Evolutionary conservation across 2,113 vertebrate species (phyloP), one percentile per base, ranked within the genome.

Genomic region (Gopherus flavomarginatus): DNA sequence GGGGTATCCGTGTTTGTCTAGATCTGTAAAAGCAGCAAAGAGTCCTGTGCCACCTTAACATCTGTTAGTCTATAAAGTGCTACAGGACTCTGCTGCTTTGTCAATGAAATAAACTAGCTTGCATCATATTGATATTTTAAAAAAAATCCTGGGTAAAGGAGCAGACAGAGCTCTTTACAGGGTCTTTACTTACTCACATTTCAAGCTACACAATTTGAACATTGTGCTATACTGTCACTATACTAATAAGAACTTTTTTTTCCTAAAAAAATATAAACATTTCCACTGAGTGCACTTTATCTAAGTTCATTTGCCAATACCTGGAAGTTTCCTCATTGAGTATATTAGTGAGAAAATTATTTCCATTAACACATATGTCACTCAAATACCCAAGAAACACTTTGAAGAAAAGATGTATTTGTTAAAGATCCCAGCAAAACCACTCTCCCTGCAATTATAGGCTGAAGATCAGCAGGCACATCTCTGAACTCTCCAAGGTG

Each of bases 331-430:
- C 54, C 16, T 49, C 65, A 1, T 0, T 56, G 49, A 35, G 21
- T 65, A 16, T 14, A 35, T 29, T 42, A n/a, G 3, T 0, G 3
- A 44, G 49, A 42, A 5, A 24, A 16, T 56, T 24, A 6, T 27
- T 8, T 83, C 10, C 29, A 35, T 8, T 56, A 7, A 6, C 14
- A 35, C 22, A 11, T 42, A 7, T 50, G 77, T 82, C 0, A 0
- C 24, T 42, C 29, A 1, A 0, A 27, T 1, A 11, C 81, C 47
- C 3, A n/a, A 49, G 75, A 53, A 72, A 27, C 0, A 5, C 50
- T 52, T 27, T 69, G 57, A 44, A 77, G 38, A 42, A 77, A 77
- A 72, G 69, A 44, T 75, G 38, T 44, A 77, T 77, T 44, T 77
- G 9, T 42, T 42, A 44, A 77, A 77, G 22, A n/a, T 44, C 72